Conservation (phyloP, 2,888 invertebrate species). For the Deilephila porcellus region DNA sequence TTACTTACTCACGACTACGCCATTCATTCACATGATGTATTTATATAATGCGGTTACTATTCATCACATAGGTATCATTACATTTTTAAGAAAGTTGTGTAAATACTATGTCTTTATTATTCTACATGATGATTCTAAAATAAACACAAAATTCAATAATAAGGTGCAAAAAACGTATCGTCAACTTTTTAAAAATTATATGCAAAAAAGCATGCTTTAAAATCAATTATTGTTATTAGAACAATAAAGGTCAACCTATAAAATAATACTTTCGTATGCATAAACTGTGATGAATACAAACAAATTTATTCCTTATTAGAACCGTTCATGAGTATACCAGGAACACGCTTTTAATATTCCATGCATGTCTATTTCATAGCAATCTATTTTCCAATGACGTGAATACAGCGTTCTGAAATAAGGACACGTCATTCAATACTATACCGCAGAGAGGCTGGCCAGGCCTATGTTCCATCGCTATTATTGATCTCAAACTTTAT, state of each 20-base stretch:
- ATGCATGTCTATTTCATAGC: constrained; percentile 49
- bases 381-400: constrained; percentile 53
- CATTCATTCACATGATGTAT: background rate
- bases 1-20: constrained; percentile 12
- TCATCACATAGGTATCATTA: background rate
- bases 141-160: too few relatives aligned
- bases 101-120: too few relatives aligned
- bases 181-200: too few relatives aligned
- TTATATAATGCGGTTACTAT: background rate
- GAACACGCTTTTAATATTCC: constrained; percentile 36
- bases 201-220: background rate
- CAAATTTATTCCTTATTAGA: constrained; percentile 29
- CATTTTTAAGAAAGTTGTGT: too few relatives aligned
- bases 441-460: constrained; percentile 50
- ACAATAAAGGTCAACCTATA: background rate
- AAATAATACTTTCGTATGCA: constrained; percentile 14
- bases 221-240: background rate
- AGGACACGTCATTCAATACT: constrained; percentile 73
- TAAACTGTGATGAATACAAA: constrained; percentile 37
- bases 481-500: constrained; percentile 48
- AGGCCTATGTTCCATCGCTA: constrained; percentile 27
- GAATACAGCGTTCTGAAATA: constrained; percentile 64
- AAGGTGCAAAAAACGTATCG: too few relatives aligned
- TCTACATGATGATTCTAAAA: too few relatives aligned
- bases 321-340: constrained; percentile 4